Conservation (phyloP, 2,888 invertebrate genomes). For the Tillus elongatus region DNA sequence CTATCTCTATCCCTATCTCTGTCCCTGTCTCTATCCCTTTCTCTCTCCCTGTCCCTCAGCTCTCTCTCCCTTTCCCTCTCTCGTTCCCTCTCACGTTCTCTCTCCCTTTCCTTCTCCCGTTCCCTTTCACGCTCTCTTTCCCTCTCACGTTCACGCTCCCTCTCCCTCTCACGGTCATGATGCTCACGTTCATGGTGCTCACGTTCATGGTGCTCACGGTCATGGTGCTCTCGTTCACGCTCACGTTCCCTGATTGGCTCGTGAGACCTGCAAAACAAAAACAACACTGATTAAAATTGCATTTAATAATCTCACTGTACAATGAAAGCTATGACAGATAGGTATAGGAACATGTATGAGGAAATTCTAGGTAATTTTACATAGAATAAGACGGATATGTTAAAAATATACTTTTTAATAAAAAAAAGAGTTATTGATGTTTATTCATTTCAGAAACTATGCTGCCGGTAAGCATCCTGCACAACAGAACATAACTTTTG, state of each 20-base stretch:
- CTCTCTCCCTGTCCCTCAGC: conserved; percentile 38
- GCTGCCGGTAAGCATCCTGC: too few species aligned
- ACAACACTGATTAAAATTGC: too few species aligned
- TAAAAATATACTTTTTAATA: too few species aligned
- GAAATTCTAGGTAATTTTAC: too few species aligned
- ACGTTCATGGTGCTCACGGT: conserved; percentile 25
- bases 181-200: conserved; percentile 8
- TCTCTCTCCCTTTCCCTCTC: conserved; percentile 43
- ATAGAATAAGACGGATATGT: too few species aligned
- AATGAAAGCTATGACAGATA: too few species aligned
- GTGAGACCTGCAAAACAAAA: conserved; percentile 34
- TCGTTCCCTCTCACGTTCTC: conserved; percentile 41
- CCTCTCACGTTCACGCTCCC: conserved; percentile 37
- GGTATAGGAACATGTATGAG: too few species aligned
- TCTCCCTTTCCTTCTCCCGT: conserved; percentile 34
- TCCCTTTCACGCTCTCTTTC: conserved; percentile 42
- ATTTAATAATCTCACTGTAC: too few species aligned
- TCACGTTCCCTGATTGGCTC: conserved; percentile 37
- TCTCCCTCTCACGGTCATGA: conserved; percentile 31
- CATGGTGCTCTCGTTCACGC: conserved; percentile 32
- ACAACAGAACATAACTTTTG: too few species aligned
- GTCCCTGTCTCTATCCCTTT: conserved; percentile 43
- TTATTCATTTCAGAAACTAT: too few species aligned
- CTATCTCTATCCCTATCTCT: conserved; percentile 59
- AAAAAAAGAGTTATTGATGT: too few species aligned